Base-by-base conservation (phyloP, 2,888 invertebrate genomes). In the Tachystola acroxantha region DNA sequence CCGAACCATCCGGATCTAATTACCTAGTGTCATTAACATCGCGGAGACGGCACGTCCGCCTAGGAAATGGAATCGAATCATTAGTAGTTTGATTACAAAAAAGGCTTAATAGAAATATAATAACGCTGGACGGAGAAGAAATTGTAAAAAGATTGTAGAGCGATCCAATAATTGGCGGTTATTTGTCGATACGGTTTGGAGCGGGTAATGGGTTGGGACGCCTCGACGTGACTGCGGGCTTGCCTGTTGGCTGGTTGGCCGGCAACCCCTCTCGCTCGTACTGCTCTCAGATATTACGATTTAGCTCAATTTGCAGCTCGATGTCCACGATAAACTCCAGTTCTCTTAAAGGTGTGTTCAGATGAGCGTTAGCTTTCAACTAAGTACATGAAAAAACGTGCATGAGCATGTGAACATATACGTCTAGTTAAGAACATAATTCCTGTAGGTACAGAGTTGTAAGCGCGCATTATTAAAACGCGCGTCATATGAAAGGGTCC, bases 71-170 rank as follows among this genome's bases (percentile, higher is more conserved):
- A 84, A 85, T 86, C 86, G 85, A 86, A 86, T 86, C 86, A 85
- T 86, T 85, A 86, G 85, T 79, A 80, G 84, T 85, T 82, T 84
- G 86, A 85, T 86, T 85, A 85, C 84, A 84, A 86, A 86, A 86
- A 86, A 84, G 84, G 82, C 85, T 85, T 86, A 86, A 86, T 85
- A 86, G 85, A 86, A 85, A 86, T 82, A 86, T 86, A 86, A 86
- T 86, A 86, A 86, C 85, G 76, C 65, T 65, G 62, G 77, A 59
- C 68, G 68, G 76, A 78, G 85, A 81, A 81, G 85, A 85, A 85
- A 85, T 86, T 85, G 86, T 86, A 84, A 85, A 86, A 86, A 86
- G 86, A 86, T 86, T 86, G 86, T 85, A 70, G 85, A 84, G 84
- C 82, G 75, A 76, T 78, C 78, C 80, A 85, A 85, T 86, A 86